Conservation (phyloP, 2,888 invertebrate species). For the Beris chalybata region DNA sequence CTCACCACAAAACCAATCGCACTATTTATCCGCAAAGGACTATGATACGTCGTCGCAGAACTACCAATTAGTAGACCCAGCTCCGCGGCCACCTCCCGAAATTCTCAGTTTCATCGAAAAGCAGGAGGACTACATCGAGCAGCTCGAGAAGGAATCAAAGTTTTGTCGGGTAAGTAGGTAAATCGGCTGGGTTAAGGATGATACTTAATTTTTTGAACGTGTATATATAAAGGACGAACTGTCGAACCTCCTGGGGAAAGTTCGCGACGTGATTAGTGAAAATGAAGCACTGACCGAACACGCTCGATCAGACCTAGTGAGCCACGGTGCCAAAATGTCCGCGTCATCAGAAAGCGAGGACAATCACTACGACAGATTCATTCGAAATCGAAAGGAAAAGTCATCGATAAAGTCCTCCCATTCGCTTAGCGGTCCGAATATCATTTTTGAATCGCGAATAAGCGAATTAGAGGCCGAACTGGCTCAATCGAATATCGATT, state of each 20-base stretch:
- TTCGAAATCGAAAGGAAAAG: conserved; percentile 10
- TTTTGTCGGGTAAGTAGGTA: conserved; percentile 68
- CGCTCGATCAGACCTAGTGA: conserved; percentile 69
- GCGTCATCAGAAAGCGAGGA: conserved; percentile 62
- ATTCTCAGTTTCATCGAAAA: conserved; percentile 79
- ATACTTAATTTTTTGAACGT: background rate
- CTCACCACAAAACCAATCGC: conserved; percentile 39
- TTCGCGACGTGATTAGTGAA: conserved; percentile 83
- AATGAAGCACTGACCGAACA: conserved; percentile 80
- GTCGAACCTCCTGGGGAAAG: conserved; percentile 74
- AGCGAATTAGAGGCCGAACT: conserved; percentile 83
- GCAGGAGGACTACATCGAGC: conserved; percentile 86
- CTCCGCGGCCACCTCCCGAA: conserved; percentile 57
- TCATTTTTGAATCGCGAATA: conserved; percentile 81
- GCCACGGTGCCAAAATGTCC: conserved; percentile 10
- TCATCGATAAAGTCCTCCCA: background rate
- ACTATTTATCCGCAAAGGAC: conserved; percentile 1
- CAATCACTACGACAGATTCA: conserved; percentile 25
- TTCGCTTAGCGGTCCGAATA: conserved; percentile 71
- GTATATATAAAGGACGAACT: conserved; percentile 65
- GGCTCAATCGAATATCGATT: conserved; percentile 74
- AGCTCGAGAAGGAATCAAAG: conserved; percentile 80
- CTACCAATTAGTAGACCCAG: background rate
- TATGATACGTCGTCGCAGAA: background rate
- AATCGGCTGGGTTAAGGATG: background rate